Evolutionary conservation across 64 coral and sea anemone genomes (phyloP).

Genomic region (Platygyra sinensis): DNA sequence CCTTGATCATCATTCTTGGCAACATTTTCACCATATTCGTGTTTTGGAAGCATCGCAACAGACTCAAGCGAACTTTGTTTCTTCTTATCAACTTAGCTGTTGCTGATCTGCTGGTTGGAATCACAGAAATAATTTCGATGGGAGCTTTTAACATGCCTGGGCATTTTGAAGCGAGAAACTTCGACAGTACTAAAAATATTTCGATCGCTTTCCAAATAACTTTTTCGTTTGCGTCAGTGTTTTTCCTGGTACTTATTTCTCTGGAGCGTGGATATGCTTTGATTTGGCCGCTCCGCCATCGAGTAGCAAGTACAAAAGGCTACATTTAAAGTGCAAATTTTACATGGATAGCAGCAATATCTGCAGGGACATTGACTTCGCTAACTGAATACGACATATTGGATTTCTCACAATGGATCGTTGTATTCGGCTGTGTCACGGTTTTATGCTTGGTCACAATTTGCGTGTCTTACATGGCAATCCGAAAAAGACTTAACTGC

Average conservation of each 20-base stretch:
- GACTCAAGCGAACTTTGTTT: neutral
- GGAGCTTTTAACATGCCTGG: neutral
- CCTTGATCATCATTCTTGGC: neutral
- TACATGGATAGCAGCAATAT: neutral
- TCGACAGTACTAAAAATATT: neutral
- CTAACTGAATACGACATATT: neutral
- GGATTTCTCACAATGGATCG: neutral
- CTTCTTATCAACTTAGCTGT: conserved; percentile 3
- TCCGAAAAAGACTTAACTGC: neutral
- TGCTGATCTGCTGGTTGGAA: neutral
- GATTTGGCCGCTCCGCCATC: conserved; percentile 14
- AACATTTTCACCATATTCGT: neutral
- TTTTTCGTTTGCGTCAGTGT: neutral
- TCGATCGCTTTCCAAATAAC: neutral
- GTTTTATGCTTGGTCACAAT: neutral
- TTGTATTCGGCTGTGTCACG: neutral
- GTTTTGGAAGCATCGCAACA: neutral
- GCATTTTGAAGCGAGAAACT: neutral
- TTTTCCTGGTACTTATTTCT: neutral
- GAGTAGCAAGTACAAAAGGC: neutral
- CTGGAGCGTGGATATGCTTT: neutral
- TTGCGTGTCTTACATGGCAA: neutral
- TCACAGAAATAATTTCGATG: neutral
- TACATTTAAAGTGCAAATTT: neutral
- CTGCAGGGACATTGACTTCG: neutral